A percentile compares a stretch with the other conserved stretches of the same genome.
phyloP scores from a whole-genome alignment of 2,888 invertebrate species.

The Adineta ricciae region DNA sequence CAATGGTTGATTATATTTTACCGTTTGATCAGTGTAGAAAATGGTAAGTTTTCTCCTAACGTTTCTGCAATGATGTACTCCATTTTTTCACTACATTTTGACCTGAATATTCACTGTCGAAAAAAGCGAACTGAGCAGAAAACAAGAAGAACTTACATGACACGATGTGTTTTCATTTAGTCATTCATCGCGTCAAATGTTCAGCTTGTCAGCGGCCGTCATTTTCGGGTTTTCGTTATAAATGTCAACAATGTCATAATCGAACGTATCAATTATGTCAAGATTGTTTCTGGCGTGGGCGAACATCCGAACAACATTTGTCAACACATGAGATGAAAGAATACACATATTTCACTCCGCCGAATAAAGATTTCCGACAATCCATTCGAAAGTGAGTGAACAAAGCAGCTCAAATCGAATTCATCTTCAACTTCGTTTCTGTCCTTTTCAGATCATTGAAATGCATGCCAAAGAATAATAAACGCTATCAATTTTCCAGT shows the following conservation, averaged over 20 bases:
- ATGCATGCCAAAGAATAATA: conserved; percentile 8
- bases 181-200: conserved; percentile 84
- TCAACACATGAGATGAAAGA: conserved; percentile 82
- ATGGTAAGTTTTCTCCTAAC: conserved; percentile 55
- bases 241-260: conserved; percentile 82
- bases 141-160: background rate
- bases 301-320: conserved; percentile 78
- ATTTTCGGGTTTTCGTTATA: conserved; percentile 88
- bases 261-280: conserved; percentile 79
- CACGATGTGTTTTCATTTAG: conserved; percentile 51
- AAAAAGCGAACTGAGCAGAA: conserved; percentile 34
- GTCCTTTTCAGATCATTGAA: background rate
- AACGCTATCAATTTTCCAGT: background rate
- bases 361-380: background rate
- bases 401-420: too few relatives aligned
- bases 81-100: too few relatives aligned
- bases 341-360: conserved; percentile 73
- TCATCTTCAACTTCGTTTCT: too few relatives aligned
- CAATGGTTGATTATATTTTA: conserved; percentile 90
- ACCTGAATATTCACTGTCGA: too few relatives aligned
- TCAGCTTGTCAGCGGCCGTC: conserved; percentile 82
- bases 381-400: background rate
- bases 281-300: conserved; percentile 96
- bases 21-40: conserved; percentile 84
- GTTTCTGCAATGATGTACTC: conserved; percentile 54